phyloP scores from a whole-genome alignment of 2,797 vertebrate species.

The Propithecus deckenii region DNA sequence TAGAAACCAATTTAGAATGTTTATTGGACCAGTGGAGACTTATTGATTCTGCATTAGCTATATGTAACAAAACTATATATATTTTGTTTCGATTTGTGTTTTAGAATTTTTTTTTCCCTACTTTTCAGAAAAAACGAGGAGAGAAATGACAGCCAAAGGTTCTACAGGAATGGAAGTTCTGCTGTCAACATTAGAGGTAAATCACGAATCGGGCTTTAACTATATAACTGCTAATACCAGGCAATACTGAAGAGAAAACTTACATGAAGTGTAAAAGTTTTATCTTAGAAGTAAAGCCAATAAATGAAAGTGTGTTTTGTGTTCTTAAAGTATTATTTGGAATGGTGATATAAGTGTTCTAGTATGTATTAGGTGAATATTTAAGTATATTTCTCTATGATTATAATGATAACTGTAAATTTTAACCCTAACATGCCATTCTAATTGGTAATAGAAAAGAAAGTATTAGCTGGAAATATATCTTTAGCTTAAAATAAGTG shows the following conservation, averaged over 20 bases:
- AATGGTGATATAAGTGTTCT: background rate
- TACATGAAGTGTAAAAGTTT: background rate
- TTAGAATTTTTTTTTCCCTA: conserved; percentile 66
- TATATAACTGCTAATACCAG: background rate
- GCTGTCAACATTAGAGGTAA: conserved; percentile 94
- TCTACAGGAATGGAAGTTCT: conserved; percentile 96
- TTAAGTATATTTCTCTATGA: background rate
- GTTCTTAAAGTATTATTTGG: conserved; percentile 19
- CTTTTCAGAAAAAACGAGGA: conserved; percentile 95
- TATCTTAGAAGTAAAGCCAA: conserved; percentile 18
- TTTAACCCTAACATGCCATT: conserved; percentile 29
- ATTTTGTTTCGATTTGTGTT: background rate
- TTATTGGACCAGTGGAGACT: background rate
- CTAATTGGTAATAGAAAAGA: conserved; percentile 12
- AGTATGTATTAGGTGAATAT: background rate
- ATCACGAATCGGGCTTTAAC: background rate
- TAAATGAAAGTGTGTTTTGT: conserved; percentile 14
- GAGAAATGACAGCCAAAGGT: conserved; percentile 96
- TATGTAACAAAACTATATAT: background rate
- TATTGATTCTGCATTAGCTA: background rate
- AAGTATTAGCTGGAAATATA: conserved; percentile 5
- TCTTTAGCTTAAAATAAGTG: conserved; percentile 22
- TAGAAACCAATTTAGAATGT: background rate
- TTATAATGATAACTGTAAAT: conserved; percentile 7
- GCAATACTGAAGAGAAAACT: background rate